phyloP scores from a whole-genome alignment of 2,888 invertebrate species.

The Argynnis bischoffii region DNA sequence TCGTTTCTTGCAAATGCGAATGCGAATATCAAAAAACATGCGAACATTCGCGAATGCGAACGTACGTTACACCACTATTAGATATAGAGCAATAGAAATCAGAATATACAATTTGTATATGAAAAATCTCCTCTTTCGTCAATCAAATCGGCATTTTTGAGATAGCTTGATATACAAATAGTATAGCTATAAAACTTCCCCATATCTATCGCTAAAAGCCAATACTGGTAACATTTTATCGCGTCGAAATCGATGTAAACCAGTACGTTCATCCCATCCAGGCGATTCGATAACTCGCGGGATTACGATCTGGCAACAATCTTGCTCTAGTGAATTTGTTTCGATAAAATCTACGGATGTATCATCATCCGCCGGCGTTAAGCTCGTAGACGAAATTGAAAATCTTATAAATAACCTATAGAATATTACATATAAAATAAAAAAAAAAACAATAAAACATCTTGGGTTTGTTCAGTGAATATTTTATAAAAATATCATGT shows the following conservation, averaged over 20 bases:
- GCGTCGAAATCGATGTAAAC: conserved; percentile 30
- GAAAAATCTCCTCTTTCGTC: no score
- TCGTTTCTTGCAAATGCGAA: no score
- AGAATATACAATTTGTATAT: no score
- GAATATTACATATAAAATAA: no score
- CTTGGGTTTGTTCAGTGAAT: no score
- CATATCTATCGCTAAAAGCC: background rate
- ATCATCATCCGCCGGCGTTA: conserved; percentile 17
- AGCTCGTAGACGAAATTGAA: conserved; percentile 20
- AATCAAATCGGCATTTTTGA: no score
- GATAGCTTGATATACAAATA: background rate
- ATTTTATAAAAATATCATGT: no score
- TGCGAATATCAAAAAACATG: no score
- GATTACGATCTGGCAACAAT: conserved; percentile 38
- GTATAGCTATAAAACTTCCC: background rate
- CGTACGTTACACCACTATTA: no score
- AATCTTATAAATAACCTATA: background rate
- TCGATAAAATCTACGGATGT: conserved; percentile 26
- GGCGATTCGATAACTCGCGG: conserved; percentile 35
- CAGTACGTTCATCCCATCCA: conserved; percentile 27
- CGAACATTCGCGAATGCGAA: no score
- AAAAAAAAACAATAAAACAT: no score
- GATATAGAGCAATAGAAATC: no score
- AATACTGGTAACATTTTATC: conserved; percentile 30
- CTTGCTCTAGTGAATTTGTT: conserved; percentile 37